Evolutionary conservation across 1,140 invertebrate genomes (phyloP), one percentile per base, ranked within the genome.

Genomic region (Campoletis sonorensis): DNA sequence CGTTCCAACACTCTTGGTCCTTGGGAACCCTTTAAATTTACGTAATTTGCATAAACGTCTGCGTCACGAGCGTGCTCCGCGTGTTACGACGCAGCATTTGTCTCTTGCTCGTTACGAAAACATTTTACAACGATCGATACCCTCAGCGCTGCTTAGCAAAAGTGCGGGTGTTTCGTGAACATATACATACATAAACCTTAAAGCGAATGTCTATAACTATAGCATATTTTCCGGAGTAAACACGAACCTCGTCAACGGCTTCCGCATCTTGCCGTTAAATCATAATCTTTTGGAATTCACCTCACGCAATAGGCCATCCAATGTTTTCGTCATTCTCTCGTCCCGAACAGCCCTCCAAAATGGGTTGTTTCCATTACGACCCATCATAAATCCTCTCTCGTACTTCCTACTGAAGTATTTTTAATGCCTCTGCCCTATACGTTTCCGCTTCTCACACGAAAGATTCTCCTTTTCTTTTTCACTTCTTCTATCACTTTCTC

Each of bases 251-350:
- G 30, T 33, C 67, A 70, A 70, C 67, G 30, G 67, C 67, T 70
- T 70, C 27, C 67, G 67, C 67, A 33, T 70, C 67, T 70, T 33
- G 67, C 26, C 67, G 27, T 70, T 70, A 70, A 70, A 70, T 70
- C 30, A 70, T 70, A 70, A 70, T 70, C 67, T 27, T 70, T 70
- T 30, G 67, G 30, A 70, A 70, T 70, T 70, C 67, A 70, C 67
- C 67, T 30, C 67, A 70, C 67, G 67, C 67, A 70, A 70, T 70
- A 30, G 30, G 30, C 27, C 10, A 30, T 33, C 67, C 67, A 70
- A 70, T 70, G 67, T 70, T 70, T 70, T 70, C 67, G 27, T 70
- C 67, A n/a, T 70, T 70, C 30, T 70, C 67, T 70, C 67, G 13
- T 27, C 7, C 4, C n/a, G 30, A 70, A 70, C 67, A 70, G 67